phyloP scores from a whole-genome alignment of 92 coral and sea anemone genomes.

The Epizoanthus ramosus region DNA sequence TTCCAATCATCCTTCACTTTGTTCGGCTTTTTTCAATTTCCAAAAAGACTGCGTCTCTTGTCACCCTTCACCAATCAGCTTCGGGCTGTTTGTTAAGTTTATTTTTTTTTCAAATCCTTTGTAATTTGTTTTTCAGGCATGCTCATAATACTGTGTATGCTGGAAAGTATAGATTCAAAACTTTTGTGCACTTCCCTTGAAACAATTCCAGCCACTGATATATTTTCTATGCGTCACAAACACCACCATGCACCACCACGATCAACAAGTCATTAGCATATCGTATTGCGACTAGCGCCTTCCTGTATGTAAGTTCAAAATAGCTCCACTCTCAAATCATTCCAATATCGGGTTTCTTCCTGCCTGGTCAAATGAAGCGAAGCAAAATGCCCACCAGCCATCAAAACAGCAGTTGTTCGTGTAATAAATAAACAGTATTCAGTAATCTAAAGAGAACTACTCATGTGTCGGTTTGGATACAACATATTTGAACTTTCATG shows the following conservation, averaged over 20 bases:
- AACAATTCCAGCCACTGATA: neutral
- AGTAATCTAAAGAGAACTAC: neutral
- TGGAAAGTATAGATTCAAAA: no score
- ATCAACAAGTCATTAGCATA: neutral
- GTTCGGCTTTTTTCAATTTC: no score
- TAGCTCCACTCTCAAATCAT: neutral
- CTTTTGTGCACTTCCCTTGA: neutral
- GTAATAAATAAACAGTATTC: neutral
- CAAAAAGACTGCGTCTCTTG: no score
- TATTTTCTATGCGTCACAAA: neutral
- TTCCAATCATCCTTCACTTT: no score
- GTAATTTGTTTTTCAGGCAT: no score
- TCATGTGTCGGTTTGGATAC: neutral
- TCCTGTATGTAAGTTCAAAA: neutral
- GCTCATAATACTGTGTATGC: no score
- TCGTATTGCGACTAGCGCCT: conserved; percentile 10
- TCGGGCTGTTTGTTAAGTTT: no score
- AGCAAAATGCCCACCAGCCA: neutral
- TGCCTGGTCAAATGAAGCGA: neutral
- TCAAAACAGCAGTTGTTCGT: conserved; percentile 1
- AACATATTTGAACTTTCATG: neutral
- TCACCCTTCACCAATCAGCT: no score
- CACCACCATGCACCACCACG: neutral
- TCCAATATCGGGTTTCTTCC: conserved; percentile 10
- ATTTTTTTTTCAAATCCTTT: no score